These are phyloP conservation scores for Eriocheir sinensis DNA, from an alignment of 1,140 invertebrate genomes.

Conservation along the genomic window DNA sequence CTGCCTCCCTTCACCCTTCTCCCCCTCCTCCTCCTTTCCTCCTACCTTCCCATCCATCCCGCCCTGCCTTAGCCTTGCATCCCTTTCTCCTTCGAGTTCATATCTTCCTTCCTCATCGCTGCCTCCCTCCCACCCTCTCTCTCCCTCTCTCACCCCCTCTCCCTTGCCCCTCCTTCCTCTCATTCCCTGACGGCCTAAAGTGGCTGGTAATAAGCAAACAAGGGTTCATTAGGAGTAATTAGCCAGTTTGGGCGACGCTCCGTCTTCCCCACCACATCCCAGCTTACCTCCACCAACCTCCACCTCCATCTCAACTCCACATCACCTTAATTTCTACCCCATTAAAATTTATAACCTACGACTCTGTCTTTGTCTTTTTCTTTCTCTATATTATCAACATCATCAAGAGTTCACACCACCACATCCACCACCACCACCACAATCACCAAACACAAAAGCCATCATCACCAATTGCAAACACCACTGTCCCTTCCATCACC, in stretches of 20 bases:
- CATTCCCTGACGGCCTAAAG: not conserved
- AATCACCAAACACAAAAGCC: no score
- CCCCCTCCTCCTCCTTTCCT: no score
- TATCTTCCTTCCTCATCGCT: not conserved
- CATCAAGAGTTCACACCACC: no score
- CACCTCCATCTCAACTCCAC: not conserved
- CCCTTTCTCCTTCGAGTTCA: not conserved
- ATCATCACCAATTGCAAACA: no score
- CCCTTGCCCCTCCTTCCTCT: no score
- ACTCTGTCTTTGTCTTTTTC: no score
- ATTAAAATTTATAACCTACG: not conserved
- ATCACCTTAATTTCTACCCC: not conserved
- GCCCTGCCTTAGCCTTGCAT: not conserved
- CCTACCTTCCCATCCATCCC: no score
- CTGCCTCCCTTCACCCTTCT: no score
- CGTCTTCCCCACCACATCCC: not conserved
- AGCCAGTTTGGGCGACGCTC: not conserved
- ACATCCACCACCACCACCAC: no score
- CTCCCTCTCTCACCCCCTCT: not conserved
- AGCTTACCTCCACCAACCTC: not conserved
- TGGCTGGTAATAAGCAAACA: constrained; percentile 24
- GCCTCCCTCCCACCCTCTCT: not conserved
- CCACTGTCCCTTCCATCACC: no score
- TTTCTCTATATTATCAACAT: no score
- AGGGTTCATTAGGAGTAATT: constrained; percentile 5